phyloP scores from a whole-genome alignment of 1,140 invertebrate genomes.

The Eciton burchellii region DNA sequence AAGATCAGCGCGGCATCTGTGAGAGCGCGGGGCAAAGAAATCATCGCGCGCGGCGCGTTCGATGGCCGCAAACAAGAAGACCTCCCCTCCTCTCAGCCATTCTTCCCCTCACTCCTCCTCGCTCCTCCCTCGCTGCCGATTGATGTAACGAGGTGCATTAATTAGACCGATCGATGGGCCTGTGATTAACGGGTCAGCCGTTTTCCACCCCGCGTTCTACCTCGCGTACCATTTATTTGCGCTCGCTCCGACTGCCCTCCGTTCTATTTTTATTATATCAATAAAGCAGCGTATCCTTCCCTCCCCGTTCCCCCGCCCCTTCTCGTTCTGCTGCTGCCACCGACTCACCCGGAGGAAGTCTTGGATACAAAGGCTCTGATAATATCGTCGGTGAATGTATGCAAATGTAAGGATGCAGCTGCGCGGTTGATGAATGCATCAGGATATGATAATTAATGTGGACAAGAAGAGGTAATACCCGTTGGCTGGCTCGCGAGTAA shows the following conservation, averaged over 20 bases:
- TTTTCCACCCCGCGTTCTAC: not conserved
- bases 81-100: too few species aligned
- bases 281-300: conserved; percentile 4
- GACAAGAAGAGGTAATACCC: conserved; percentile 37
- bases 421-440: conserved; percentile 51
- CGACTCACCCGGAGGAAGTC: not conserved
- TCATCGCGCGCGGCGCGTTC: conserved; percentile 6
- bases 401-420: conserved; percentile 37
- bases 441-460: conserved; percentile 56
- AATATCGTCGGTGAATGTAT: conserved; percentile 36
- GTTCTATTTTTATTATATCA: conserved; percentile 56
- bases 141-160: conserved; percentile 58
- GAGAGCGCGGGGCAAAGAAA: conserved; percentile 28
- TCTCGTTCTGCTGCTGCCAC: too few species aligned
- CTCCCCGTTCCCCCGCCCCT: too few species aligned
- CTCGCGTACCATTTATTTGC: conserved; percentile 39
- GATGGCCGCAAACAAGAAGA: conserved; percentile 27
- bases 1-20: conserved; percentile 27
- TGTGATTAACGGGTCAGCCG: conserved; percentile 58
- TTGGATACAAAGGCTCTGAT: conserved; percentile 45
- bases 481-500: conserved; percentile 31
- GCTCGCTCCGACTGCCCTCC: conserved; percentile 13
- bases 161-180: conserved; percentile 50
- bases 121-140: conserved; percentile 2
- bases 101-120: too few species aligned